Conservation (phyloP, 2,797 vertebrate genomes). For the Hypotaenidia okinawae region DNA sequence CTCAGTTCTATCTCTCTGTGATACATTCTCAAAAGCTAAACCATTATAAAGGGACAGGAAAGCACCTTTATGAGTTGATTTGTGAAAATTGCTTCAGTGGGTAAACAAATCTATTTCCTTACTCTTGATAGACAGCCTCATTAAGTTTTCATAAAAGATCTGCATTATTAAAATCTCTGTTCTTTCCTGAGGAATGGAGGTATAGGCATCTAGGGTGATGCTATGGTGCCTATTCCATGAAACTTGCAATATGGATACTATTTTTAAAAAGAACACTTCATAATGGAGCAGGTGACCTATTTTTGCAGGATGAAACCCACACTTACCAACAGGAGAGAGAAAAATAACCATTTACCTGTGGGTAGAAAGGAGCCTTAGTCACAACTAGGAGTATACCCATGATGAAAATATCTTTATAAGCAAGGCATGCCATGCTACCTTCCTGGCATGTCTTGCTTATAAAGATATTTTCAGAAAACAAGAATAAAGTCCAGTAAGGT, state of each 20-base stretch:
- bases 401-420: too few relatives aligned
- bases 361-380: neutral
- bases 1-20: neutral
- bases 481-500: neutral
- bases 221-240: neutral
- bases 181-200: conserved; percentile 10
- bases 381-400: neutral
- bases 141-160: conserved; percentile 68
- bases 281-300: neutral
- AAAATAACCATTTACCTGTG: neutral
- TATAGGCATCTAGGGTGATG: neutral
- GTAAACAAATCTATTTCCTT: conserved; percentile 47
- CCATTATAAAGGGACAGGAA: neutral
- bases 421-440: neutral
- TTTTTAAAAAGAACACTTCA: conserved; percentile 27
- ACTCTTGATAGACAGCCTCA: conserved; percentile 45
- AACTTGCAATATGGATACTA: neutral
- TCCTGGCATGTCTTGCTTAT: neutral
- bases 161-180: conserved; percentile 66
- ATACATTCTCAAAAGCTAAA: neutral
- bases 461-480: neutral
- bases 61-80: neutral
- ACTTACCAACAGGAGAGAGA: neutral
- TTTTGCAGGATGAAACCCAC: neutral
- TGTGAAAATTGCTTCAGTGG: neutral